Conservation (phyloP, 1,140 invertebrate species). For the Tetragnatha versicolor region DNA sequence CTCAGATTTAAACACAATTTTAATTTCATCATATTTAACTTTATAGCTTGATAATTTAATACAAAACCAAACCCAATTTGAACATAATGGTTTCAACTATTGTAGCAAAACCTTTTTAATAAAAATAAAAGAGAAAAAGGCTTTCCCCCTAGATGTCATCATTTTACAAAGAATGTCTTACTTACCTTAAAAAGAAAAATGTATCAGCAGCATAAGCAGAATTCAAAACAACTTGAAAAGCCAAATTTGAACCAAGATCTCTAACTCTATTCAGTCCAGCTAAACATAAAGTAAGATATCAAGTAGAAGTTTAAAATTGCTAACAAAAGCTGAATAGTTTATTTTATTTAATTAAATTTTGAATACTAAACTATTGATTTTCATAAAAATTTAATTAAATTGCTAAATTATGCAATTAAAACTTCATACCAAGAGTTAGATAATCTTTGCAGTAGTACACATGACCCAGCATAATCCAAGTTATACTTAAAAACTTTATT, state of each 20-base stretch:
- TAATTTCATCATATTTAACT: too few species aligned
- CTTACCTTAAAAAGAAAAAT: constrained; percentile 56
- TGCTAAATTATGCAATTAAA: not conserved
- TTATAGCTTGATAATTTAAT: too few species aligned
- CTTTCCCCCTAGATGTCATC: too few species aligned
- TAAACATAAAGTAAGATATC: constrained; percentile 22
- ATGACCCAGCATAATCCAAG: constrained; percentile 57
- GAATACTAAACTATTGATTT: too few species aligned
- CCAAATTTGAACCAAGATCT: constrained; percentile 44
- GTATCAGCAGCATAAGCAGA: constrained; percentile 55
- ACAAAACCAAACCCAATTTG: too few species aligned
- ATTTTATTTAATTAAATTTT: not conserved
- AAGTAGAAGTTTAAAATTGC: not conserved
- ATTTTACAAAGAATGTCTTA: not conserved
- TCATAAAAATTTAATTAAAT: too few species aligned
- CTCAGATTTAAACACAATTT: too few species aligned
- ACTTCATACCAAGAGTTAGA: constrained; percentile 39
- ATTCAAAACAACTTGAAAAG: constrained; percentile 70
- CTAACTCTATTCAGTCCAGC: constrained; percentile 46
- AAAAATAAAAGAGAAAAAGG: too few species aligned
- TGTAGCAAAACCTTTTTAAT: too few species aligned
- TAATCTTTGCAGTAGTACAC: constrained; percentile 55
- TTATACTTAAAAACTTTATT: constrained; percentile 54
- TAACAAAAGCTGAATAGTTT: too few species aligned
- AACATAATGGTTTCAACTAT: too few species aligned